These are phyloP conservation scores for Oreotrochilus melanogaster DNA, from an alignment of 2,113 vertebrate species.

Conservation along the genomic window DNA sequence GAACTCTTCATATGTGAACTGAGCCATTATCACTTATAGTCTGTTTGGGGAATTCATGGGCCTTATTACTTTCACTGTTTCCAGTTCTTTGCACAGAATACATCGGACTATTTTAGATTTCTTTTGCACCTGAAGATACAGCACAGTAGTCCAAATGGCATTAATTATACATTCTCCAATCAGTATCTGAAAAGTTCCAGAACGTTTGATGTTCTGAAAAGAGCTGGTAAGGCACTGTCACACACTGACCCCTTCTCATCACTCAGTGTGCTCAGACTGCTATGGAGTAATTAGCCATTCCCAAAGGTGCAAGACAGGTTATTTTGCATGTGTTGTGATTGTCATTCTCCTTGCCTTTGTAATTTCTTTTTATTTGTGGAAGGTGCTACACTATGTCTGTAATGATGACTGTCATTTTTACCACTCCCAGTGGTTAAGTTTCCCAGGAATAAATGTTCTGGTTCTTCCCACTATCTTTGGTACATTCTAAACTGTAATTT, in stretches of 20 bases:
- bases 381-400: neutral
- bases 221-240: neutral
- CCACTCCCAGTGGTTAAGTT: neutral
- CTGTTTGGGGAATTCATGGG: neutral
- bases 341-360: neutral
- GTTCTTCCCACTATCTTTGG: neutral
- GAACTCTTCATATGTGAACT: constrained; percentile 23
- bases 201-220: neutral
- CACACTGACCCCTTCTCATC: neutral
- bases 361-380: neutral
- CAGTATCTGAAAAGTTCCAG: neutral
- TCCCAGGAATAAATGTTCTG: neutral
- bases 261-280: neutral
- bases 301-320: neutral
- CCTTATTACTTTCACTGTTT: neutral
- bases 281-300: neutral
- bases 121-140: neutral
- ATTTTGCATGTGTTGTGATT: neutral
- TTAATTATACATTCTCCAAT: constrained; percentile 15
- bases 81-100: neutral
- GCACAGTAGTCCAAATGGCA: neutral
- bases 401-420: neutral
- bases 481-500: neutral
- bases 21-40: neutral
- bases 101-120: neutral